A percentile compares a stretch with the other conserved stretches of the same genome.
Conservation (phyloP, 2,888 invertebrate species). For the Microctonus brassicae region DNA sequence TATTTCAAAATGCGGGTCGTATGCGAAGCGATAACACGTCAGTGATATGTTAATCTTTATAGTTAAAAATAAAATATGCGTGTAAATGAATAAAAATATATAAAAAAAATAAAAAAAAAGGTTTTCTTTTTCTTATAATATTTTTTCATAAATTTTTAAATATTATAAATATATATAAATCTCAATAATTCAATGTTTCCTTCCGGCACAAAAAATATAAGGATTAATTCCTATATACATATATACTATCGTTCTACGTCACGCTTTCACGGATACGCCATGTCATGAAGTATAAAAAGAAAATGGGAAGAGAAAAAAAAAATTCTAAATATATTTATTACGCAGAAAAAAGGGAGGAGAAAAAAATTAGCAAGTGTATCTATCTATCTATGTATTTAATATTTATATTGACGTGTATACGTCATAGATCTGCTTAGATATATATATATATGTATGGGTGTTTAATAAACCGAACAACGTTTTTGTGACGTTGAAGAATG, state of each 20-base stretch:
- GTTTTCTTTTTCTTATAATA: too few relatives aligned
- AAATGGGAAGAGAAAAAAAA: neutral
- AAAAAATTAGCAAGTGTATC: neutral
- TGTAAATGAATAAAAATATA: neutral
- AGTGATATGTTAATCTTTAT: neutral
- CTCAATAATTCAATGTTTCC: neutral
- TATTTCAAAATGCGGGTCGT: neutral
- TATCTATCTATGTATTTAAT: too few relatives aligned
- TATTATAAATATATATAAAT: neutral
- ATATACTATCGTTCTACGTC: slow-evolving; percentile 9
- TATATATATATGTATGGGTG: neutral
- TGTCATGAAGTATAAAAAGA: neutral
- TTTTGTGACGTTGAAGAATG: slow-evolving; percentile 41
- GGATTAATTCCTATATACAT: too few relatives aligned
- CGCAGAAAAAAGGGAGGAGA: neutral
- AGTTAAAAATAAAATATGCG: neutral
- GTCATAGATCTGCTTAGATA: neutral
- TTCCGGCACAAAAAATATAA: slow-evolving; percentile 15
- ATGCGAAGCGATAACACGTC: neutral
- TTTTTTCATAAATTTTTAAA: neutral
- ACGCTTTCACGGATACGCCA: slow-evolving; percentile 23
- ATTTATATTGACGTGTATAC: too few relatives aligned
- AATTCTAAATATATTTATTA: slow-evolving; percentile 19
- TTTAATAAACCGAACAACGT: slow-evolving; percentile 1
- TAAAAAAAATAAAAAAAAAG: slow-evolving; percentile 13